phyloP scores from a whole-genome alignment of 2,797 vertebrate genomes.

The Prionace glauca region DNA sequence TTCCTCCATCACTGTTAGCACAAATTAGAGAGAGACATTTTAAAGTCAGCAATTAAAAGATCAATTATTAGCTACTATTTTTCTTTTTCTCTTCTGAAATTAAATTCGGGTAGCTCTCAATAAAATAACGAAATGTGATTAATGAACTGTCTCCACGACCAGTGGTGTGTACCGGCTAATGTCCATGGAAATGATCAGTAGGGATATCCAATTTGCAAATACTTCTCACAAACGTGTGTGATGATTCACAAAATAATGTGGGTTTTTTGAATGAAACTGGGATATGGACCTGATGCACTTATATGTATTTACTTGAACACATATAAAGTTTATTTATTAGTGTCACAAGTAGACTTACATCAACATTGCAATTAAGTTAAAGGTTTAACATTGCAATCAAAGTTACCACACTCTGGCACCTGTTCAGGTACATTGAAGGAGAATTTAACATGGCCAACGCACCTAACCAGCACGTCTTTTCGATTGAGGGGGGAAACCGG shows the following conservation, averaged over 20 bases:
- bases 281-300: neutral
- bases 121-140: neutral
- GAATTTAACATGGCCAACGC: too few relatives aligned
- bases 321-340: too few relatives aligned
- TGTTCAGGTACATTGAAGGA: too few relatives aligned
- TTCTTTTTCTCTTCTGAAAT: neutral
- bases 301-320: too few relatives aligned
- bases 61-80: neutral
- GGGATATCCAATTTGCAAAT: neutral
- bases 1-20: neutral
- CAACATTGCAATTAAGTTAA: too few relatives aligned
- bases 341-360: too few relatives aligned
- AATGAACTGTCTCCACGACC: neutral
- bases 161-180: neutral
- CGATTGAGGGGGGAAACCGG: too few relatives aligned
- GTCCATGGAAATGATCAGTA: neutral
- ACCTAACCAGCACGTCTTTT: too few relatives aligned
- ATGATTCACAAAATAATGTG: neutral
- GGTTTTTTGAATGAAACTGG: neutral
- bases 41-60: constrained; percentile 45
- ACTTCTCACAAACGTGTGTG: neutral
- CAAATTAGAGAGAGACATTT: neutral
- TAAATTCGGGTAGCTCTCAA: neutral
- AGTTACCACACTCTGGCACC: too few relatives aligned
- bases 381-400: too few relatives aligned